Evolutionary conservation across 2,797 vertebrate genomes (phyloP).

Genomic region (Eurystomus glaucurus): DNA sequence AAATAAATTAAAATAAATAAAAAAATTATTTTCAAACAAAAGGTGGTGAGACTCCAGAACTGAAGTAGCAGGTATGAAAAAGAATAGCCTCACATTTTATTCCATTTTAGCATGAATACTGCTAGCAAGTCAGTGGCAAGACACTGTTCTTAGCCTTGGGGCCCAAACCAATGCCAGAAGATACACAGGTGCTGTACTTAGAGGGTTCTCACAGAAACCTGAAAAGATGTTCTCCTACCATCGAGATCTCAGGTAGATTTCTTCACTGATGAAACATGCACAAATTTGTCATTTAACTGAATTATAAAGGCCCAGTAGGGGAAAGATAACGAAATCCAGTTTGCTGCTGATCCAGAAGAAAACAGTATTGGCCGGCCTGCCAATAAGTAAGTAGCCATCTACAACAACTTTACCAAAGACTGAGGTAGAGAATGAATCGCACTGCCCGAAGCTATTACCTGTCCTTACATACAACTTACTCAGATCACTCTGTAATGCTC

Average conservation of each 20-base stretch:
- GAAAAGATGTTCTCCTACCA: neutral
- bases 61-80: neutral
- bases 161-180: neutral
- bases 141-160: fast-evolving
- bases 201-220: neutral
- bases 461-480: neutral
- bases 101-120: neutral
- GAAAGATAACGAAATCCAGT: neutral
- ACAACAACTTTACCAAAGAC: neutral
- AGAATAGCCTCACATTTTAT: neutral
- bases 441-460: neutral
- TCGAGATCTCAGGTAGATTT: neutral
- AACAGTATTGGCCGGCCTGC: neutral
- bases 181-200: neutral
- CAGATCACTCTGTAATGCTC: neutral
- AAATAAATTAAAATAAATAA: neutral
- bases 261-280: neutral
- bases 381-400: neutral
- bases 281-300: neutral
- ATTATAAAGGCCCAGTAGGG: neutral
- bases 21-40: neutral
- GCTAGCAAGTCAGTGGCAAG: neutral
- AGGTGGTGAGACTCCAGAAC: neutral
- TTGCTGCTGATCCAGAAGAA: neutral
- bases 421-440: neutral